Base-by-base conservation (phyloP, 2,113 vertebrate species). In the Penelope pileata region DNA sequence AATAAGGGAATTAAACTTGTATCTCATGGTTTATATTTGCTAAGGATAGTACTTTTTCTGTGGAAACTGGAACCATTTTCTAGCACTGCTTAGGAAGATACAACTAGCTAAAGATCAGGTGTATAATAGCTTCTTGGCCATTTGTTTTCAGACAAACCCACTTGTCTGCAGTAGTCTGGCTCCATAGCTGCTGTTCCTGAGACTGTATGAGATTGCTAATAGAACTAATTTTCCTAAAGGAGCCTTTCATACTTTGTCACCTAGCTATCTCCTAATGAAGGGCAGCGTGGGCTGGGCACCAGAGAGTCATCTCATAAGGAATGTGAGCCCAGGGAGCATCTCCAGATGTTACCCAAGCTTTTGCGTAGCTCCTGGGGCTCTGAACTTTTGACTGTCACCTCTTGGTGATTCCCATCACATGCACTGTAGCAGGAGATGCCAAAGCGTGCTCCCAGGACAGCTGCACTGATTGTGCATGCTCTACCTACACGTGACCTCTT, bases 251-350 rank as follows among this genome's bases (percentile, higher is more conserved):
- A 10, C 19, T 92, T 72, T 72, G n/a, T 8, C 10, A 43, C 1
- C 6, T 18, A 2, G 12, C 12, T 53, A 32, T 21, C 27, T 90
- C 34, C 24, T 8, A 18, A 9, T 24, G 16, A 26, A 51, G 48
- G 16, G 48, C 40, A 18, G 13, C 2, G 0, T 1, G n/a, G 16
- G 6, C 6, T n/a, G 42, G 32, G 9, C 36, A 0, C 59, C 26
- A 5, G 7, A 0, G 1, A 18, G 26, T 34, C 7, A 1, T 8
- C 1, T 42, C 5, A 0, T 9, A 3, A 30, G 19, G 27, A 66
- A 4, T 0, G 3, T 5, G 12, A 75, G 9, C 34, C 23, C 53
- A 56, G 47, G 50, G 38, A 66, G 21, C 16, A 47, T 22, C 51
- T 83, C 48, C 21, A 47, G n/a, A 32, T 47, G 38, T 7, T 78